phyloP scores from a whole-genome alignment of 2,113 vertebrate species.

The Clarias macrocephalus region DNA sequence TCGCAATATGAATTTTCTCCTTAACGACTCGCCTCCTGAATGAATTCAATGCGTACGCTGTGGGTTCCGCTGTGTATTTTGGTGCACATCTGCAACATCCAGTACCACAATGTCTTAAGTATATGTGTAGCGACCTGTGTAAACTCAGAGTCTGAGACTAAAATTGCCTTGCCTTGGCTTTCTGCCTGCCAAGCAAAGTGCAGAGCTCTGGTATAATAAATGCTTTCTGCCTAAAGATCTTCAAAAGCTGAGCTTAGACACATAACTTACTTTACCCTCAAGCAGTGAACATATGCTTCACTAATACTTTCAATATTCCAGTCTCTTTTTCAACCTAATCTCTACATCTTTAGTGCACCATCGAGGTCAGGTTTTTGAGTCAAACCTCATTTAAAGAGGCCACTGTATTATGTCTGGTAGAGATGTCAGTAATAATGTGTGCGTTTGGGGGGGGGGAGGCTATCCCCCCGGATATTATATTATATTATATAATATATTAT shows the following conservation, averaged over 20 bases:
- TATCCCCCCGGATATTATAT: too few relatives aligned
- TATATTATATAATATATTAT: too few relatives aligned
- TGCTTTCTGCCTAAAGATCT: background rate
- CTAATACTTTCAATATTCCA: background rate
- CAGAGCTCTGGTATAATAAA: background rate
- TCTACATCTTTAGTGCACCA: background rate
- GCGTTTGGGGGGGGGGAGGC: background rate
- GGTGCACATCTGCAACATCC: too few relatives aligned
- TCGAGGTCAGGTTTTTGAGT: background rate
- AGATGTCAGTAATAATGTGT: constrained; percentile 2
- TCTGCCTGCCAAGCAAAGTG: background rate
- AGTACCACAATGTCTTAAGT: background rate
- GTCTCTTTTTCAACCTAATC: background rate
- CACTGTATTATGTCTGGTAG: background rate
- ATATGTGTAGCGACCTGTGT: background rate
- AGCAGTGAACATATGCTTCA: background rate
- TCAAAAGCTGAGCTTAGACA: background rate
- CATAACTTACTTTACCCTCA: background rate
- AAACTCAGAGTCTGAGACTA: too few relatives aligned
- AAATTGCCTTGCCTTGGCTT: background rate
- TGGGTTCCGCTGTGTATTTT: too few relatives aligned
- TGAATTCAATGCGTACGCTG: too few relatives aligned
- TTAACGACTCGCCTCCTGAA: too few relatives aligned
- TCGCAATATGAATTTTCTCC: too few relatives aligned
- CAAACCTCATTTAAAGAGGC: constrained; percentile 11